Evolutionary conservation across 1,140 invertebrate species (phyloP), one percentile per base, ranked within the genome.

Genomic region (Dendroctonus ponderosae): DNA sequence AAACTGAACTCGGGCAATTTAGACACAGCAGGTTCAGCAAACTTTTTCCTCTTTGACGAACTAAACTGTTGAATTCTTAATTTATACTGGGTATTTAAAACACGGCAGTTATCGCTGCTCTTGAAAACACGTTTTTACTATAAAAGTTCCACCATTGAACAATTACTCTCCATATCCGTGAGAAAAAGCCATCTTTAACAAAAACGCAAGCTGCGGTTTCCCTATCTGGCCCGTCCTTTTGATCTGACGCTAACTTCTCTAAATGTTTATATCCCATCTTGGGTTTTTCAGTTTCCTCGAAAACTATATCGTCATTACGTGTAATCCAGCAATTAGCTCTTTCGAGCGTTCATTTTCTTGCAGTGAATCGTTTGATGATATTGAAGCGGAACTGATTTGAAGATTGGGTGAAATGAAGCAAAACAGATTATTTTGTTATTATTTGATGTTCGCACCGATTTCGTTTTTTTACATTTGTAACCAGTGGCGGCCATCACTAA

Each of bases 371-470:
- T 58, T 58, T 38, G 41, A 58, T 44, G 56, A 58, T 41, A 11
- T 11, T 58, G 41, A 43, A 58, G 56, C 56, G 56, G 40, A 26
- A 58, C 56, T 14, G 42, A 58, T 58, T 58, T 37, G 56, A 46
- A 58, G 56, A 58, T 58, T 58, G 56, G 15, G 42, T 58, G 42
- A 58, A 58, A 58, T 46, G 56, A 58, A 58, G 56, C 42, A 14
- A 44, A 58, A 43, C 56, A 43, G 56, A 58, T 58, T 58, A 58
- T 58, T 58, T 26, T 46, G 56, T 58, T 58, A 58, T 58, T 58
- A 58, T 58, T 58, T 58, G 56, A 58, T 58, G 42, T 58, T 58
- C 56, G 12, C 12, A 14, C n/a, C 56, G 38, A 44, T 26, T 44
- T 46, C 15, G 41, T 56, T 44, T 58, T 58, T 58, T 44, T 12